phyloP scores from a whole-genome alignment of 1,140 invertebrate species.

The Aphis gossypii region DNA sequence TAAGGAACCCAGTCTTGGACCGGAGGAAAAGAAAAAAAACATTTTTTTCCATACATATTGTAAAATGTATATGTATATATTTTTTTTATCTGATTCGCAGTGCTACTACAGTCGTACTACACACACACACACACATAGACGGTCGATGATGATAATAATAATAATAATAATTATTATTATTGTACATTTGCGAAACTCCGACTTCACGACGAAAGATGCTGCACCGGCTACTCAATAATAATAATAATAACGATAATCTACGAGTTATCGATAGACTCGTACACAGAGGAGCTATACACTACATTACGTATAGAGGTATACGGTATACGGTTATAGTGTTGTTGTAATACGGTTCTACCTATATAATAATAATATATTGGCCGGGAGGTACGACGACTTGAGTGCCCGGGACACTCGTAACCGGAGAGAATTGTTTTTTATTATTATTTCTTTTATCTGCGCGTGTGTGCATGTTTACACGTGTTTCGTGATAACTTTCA shows the following conservation, averaged over 20 bases:
- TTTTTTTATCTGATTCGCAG: background rate
- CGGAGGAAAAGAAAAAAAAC: background rate
- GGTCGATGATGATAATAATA: background rate
- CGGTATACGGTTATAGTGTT: background rate
- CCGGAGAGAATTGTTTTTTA: conserved; percentile 1
- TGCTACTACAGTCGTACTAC: background rate
- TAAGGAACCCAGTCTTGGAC: background rate
- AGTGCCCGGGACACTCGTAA: background rate
- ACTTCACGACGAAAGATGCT: background rate
- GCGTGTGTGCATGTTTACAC: conserved; percentile 21
- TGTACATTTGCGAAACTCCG: background rate
- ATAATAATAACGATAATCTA: background rate
- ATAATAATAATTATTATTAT: background rate
- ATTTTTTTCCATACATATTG: background rate
- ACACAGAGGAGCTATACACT: background rate
- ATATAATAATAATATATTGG: background rate
- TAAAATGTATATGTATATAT: background rate
- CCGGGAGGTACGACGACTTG: background rate
- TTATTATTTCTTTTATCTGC: conserved; percentile 12
- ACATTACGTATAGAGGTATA: background rate
- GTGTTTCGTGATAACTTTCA: conserved; percentile 41
- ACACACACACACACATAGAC: background rate
- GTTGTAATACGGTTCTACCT: background rate
- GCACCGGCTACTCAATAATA: background rate
- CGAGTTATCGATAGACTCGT: background rate